Evolutionary conservation across 2,888 invertebrate genomes (phyloP), one percentile per base, ranked within the genome.

Genomic region (Rhagium mordax): DNA sequence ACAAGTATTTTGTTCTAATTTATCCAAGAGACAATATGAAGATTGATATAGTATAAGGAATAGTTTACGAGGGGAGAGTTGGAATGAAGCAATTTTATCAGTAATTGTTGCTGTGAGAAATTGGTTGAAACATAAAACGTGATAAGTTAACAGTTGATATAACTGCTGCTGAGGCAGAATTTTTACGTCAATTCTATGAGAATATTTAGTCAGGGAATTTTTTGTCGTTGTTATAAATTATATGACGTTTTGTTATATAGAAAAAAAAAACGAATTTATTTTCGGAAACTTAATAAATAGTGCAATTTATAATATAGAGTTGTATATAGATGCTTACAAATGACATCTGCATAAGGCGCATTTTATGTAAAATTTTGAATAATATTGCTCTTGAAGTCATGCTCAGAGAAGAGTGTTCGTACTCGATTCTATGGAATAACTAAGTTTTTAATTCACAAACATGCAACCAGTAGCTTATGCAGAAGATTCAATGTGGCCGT

Each of bases 121-220:
- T 70, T 70, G 66, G 67, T 72, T 70, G 68, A 70, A 66, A 69
- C 18, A 70, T 41, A 59, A 76, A 71, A 68, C 62, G 62, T 62
- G 70, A 70, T 61, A 70, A 62, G 51, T 60, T 59, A 68, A 60
- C 51, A 49, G 60, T 51, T 70, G 27, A 29, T 55, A 41, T 64
- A 69, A 60, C 74, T 71, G 74, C 64, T 70, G 18, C 1, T 29
- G 18, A 65, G 65, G 81, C 76, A 77, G 75, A 76, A 75, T 74
- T 82, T 81, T 80, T 78, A 81, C 78, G 84, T 84, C 84, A 84
- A 84, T 84, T 84, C 82, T 71, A 78, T 69, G 78, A 78, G 77
- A 78, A 82, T 79, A 78, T 79, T 82, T 81, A 81, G 80, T 83
- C 82, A 82, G 81, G 81, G 81, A 82, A 78, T 79, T 78, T 81